Evolutionary conservation across 2,888 invertebrate species (phyloP), one percentile per base, ranked within the genome.

Genomic region (Andricus quercusramuli): DNA sequence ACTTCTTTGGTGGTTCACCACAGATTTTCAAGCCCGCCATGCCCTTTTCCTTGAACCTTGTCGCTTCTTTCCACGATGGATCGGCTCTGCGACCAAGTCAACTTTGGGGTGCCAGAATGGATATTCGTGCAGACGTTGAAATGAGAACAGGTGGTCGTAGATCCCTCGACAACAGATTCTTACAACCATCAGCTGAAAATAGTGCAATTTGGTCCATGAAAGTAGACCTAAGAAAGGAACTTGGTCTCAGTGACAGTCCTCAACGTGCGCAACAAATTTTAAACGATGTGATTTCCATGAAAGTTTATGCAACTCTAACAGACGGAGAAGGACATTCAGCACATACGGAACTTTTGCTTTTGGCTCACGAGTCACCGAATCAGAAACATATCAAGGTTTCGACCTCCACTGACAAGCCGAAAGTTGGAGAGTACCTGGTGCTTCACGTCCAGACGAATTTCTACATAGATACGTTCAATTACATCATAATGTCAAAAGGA

Each of bases 21-120:
- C 98, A 99, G 93, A 96, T 99, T 22, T 99, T 99, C 93, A 99
- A 99, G 92, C 99, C 99, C 0, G 95, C 97, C 13, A 98, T 99
- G 97, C 97, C 98, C 0, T 96, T 98, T 89, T 96, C 96, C 5
- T 87, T 93, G 2, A 92, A 97, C 95, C 94, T 99, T 90, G 96
- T 97, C 15, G 97, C 98, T 0, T 97, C 98, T 2, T 98, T 97
- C 93, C 97, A 97, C 91, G 99, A 99, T 92, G 97, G 98, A 2
- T 98, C 98, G 0, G 96, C 96, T 0, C 93, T 98, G 32, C 94
- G 96, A 32, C 86, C 92, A 3, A 94, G 96, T 88, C 95, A 95
- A 79, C 93, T 97, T 64, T 90, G 92, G 0, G 94, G 95, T 76
- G 95, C 97, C 68, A 91, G 94, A 1, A 95, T 98, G 93, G 94